These are phyloP conservation scores for Gobio occitaniae DNA, from an alignment of 2,797 vertebrate genomes.

Conservation along the genomic window DNA sequence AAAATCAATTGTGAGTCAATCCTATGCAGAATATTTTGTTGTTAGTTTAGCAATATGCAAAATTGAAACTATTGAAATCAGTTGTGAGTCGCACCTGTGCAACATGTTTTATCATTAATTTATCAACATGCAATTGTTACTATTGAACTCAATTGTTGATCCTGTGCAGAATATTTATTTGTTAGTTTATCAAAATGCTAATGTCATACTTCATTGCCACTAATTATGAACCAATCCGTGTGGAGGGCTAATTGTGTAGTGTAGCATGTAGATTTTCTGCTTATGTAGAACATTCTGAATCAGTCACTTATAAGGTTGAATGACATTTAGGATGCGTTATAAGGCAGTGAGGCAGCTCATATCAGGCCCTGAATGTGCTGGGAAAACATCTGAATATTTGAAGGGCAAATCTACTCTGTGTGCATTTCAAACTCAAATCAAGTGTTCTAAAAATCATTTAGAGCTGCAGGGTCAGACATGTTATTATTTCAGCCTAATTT, in stretches of 20 bases:
- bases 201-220: not conserved
- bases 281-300: not conserved
- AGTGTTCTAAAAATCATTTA: slow-evolving; percentile 31
- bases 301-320: not conserved
- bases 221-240: not conserved
- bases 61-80: not conserved
- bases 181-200: not conserved
- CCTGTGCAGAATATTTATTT: not conserved
- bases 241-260: not conserved
- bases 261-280: not conserved
- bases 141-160: not conserved
- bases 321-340: not conserved
- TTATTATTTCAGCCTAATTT: slow-evolving; percentile 27
- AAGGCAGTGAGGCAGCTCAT: not conserved
- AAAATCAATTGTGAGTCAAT: not conserved
- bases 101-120: not conserved
- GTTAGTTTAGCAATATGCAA: not conserved
- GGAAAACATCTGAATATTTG: slow-evolving; percentile 31
- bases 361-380: not conserved
- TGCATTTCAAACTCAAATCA: slow-evolving; percentile 21
- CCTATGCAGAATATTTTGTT: not conserved
- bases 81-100: too few species aligned
- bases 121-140: not conserved
- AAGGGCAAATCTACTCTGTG: slow-evolving; percentile 17
- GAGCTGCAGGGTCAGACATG: slow-evolving; percentile 29